Percentiles rank a stretch among this genome's conserved stretches.
Conservation (phyloP, 1,140 invertebrate species). For the Stratiolaelaps scimitus region DNA sequence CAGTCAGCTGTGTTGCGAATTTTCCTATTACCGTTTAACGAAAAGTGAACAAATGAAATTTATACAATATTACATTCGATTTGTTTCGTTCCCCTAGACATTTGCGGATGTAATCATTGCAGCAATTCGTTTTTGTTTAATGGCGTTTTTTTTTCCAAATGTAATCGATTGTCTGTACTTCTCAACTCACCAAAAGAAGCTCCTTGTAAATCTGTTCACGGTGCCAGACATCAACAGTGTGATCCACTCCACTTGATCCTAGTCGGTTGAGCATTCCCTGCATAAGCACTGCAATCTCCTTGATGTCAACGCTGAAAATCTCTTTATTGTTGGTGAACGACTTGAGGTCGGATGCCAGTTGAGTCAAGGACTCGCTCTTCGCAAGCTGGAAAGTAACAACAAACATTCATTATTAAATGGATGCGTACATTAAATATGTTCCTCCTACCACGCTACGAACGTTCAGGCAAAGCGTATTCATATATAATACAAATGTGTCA, state of each 20-base stretch:
- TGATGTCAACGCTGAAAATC: slow-evolving; percentile 9
- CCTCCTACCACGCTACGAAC: too few species aligned
- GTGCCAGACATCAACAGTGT: slow-evolving; percentile 14
- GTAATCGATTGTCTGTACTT: too few species aligned
- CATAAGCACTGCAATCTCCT: slow-evolving; percentile 10
- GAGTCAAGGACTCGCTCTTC: slow-evolving; percentile 14
- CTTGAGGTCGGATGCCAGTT: slow-evolving; percentile 18
- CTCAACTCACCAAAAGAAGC: slow-evolving; percentile 7
- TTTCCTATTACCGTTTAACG: too few species aligned
- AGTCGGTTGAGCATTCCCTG: slow-evolving; percentile 12
- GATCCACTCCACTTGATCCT: slow-evolving; percentile 7
- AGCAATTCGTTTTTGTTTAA: background rate
- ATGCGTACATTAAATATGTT: too few species aligned
- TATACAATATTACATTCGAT: too few species aligned
- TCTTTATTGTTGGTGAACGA: background rate
- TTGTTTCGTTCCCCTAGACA: too few species aligned
- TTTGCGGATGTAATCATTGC: too few species aligned
- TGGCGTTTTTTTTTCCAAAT: background rate
- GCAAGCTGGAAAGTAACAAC: slow-evolving; percentile 13
- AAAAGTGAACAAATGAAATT: too few species aligned
- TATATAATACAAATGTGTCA: too few species aligned
- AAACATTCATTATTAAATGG: background rate
- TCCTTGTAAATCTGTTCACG: slow-evolving; percentile 19
- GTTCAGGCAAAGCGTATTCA: too few species aligned
- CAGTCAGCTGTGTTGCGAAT: too few species aligned